phyloP scores from a whole-genome alignment of 2,888 invertebrate genomes.

The Oxystoma pomonae region DNA sequence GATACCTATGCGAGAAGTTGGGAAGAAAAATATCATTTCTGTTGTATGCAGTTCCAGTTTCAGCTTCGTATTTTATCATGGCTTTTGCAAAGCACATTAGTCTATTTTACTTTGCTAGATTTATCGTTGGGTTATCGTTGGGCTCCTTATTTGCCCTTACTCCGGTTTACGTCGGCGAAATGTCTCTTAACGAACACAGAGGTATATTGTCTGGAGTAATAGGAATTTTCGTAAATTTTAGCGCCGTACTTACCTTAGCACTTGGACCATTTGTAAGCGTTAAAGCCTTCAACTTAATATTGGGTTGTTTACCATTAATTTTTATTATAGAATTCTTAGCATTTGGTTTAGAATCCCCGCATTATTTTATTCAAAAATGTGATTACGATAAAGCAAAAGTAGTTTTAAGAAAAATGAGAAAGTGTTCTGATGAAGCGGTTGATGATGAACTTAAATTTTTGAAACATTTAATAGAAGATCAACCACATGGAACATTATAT shows the following conservation, averaged over 20 bases:
- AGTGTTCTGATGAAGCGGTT: slow-evolving; percentile 55
- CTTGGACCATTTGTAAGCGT: slow-evolving; percentile 73
- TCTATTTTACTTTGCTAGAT: slow-evolving; percentile 55
- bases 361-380: slow-evolving; percentile 60
- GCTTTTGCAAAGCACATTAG: slow-evolving; percentile 49
- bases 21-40: slow-evolving; percentile 66
- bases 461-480: background rate
- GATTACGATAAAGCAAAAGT: slow-evolving; percentile 58
- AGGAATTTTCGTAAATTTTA: slow-evolving; percentile 66
- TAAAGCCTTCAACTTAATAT: slow-evolving; percentile 54
- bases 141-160: slow-evolving; percentile 69
- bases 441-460: slow-evolving; percentile 54
- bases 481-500: background rate
- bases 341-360: slow-evolving; percentile 80
- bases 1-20: slow-evolving; percentile 59
- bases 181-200: slow-evolving; percentile 74
- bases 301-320: slow-evolving; percentile 49
- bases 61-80: slow-evolving; percentile 68
- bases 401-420: slow-evolving; percentile 63
- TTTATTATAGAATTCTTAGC: slow-evolving; percentile 59
- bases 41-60: slow-evolving; percentile 55
- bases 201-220: slow-evolving; percentile 80
- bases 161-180: slow-evolving; percentile 86
- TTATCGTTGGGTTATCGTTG: slow-evolving; percentile 61
- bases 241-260: slow-evolving; percentile 64